These are phyloP conservation scores for Apocrypta bakeri DNA, from an alignment of 1,140 invertebrate genomes.

Conservation along the genomic window DNA sequence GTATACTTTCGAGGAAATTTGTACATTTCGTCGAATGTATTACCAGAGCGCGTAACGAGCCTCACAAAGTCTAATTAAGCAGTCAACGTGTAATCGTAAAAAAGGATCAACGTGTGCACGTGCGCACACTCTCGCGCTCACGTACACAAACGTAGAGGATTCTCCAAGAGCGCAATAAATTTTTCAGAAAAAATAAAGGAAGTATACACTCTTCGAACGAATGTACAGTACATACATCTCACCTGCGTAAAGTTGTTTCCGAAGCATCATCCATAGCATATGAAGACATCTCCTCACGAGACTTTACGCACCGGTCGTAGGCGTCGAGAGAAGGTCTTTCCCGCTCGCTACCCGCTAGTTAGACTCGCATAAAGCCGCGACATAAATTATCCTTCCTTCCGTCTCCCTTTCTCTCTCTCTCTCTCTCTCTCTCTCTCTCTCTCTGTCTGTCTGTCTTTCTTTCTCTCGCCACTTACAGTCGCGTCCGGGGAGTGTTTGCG, in stretches of 20 bases:
- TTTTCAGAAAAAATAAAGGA: not conserved
- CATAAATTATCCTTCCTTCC: constrained; percentile 65
- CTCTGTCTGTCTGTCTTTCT: constrained; percentile 9
- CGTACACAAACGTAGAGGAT: too few relatives aligned
- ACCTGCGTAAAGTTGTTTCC: constrained; percentile 34
- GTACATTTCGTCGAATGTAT: not conserved
- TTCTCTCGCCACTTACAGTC: not conserved
- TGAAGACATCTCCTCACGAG: constrained; percentile 1
- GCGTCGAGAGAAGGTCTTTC: constrained; percentile 56
- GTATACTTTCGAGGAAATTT: not conserved
- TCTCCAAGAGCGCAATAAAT: not conserved
- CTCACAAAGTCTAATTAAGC: constrained; percentile 10
- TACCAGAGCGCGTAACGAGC: too few relatives aligned
- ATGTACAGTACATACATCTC: constrained; percentile 55
- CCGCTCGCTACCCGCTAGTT: constrained; percentile 66
- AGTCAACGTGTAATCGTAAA: constrained; percentile 5
- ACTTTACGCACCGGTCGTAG: constrained; percentile 51
- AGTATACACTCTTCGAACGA: not conserved
- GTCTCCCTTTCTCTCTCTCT: constrained; percentile 17
- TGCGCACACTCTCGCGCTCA: not conserved
- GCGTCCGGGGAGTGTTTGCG: constrained; percentile 66
- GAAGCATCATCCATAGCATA: not conserved
- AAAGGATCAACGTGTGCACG: not conserved
- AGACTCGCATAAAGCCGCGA: constrained; percentile 68
- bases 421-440: constrained; percentile 20